A percentile compares a stretch with the other conserved stretches of the same genome.
phyloP scores from a whole-genome alignment of 1,140 invertebrate genomes.

The Eueides isabella region DNA sequence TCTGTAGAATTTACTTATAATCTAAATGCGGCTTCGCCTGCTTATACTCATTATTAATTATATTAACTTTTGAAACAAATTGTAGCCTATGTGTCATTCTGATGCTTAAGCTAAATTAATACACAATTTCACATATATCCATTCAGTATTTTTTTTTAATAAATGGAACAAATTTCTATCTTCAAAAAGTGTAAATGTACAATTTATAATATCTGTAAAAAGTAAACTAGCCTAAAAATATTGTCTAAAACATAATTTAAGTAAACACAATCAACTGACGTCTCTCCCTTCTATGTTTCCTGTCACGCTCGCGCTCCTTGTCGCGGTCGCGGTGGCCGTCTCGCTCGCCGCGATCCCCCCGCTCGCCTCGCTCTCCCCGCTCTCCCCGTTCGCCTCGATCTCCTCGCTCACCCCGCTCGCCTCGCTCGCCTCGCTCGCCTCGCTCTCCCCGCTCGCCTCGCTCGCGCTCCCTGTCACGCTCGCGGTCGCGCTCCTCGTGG shows the following conservation, averaged over 20 bases:
- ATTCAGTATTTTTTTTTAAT: too few species aligned
- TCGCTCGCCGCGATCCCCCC: conserved; percentile 44
- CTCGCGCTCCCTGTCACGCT: conserved; percentile 49
- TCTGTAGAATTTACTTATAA: not conserved
- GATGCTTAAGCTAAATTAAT: too few species aligned
- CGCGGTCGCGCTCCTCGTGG: conserved; percentile 44
- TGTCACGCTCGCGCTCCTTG: conserved; percentile 59
- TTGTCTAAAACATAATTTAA: too few species aligned
- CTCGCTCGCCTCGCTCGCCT: conserved; percentile 49
- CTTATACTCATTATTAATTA: too few species aligned
- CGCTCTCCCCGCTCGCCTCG: conserved; percentile 37
- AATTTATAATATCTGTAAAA: too few species aligned
- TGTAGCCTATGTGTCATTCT: too few species aligned
- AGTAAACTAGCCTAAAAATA: too few species aligned
- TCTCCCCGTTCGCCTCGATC: conserved; percentile 41
- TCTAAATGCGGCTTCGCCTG: too few species aligned
- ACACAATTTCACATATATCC: too few species aligned
- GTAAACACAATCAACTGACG: conserved; percentile 51
- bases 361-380: conserved; percentile 39
- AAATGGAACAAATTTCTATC: too few species aligned
- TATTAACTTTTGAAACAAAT: too few species aligned
- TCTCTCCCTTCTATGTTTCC: conserved; percentile 68
- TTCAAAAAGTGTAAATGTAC: too few species aligned
- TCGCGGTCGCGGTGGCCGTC: conserved; percentile 45
- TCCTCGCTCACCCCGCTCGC: conserved; percentile 54